These are phyloP conservation scores for Nasua narica DNA, from an alignment of 2,797 vertebrate species.

Conservation along the genomic window DNA sequence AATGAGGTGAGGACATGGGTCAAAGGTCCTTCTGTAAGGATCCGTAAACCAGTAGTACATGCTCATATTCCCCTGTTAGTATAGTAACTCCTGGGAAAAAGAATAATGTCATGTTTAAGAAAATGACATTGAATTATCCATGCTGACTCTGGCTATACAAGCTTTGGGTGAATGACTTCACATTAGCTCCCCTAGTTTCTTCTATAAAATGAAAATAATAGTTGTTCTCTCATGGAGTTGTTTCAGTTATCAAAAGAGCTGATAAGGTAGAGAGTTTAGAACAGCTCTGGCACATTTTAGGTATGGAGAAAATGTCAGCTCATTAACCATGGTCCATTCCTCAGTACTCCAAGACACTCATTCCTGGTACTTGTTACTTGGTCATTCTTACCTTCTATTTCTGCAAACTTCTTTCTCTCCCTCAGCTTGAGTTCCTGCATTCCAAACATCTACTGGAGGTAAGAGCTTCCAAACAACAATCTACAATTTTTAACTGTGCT, in stretches of 20 bases:
- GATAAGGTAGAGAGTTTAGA: neutral
- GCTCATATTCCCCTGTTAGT: neutral
- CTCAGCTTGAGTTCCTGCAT: neutral
- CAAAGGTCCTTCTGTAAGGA: neutral
- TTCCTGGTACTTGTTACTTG: neutral
- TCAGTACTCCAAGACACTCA: neutral
- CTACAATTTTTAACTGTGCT: neutral
- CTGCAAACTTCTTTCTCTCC: neutral
- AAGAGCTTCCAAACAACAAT: neutral
- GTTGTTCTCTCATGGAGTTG: neutral
- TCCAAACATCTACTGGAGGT: neutral
- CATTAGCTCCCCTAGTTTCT: neutral
- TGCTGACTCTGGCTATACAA: neutral
- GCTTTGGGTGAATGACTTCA: neutral
- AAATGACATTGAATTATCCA: neutral
- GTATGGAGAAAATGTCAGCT: neutral
- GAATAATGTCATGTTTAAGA: neutral
- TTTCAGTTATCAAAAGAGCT: neutral
- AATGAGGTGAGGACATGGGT: neutral
- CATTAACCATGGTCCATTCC: neutral
- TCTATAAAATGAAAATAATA: constrained; percentile 23
- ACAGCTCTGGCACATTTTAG: neutral
- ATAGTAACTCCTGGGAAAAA: neutral
- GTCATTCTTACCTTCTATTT: neutral
- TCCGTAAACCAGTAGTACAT: neutral